Percentiles rank a stretch among this genome's conserved stretches.
Evolutionary conservation across 23 tunicate species (phyloP).

Genomic region (Trididemnum clinides): DNA sequence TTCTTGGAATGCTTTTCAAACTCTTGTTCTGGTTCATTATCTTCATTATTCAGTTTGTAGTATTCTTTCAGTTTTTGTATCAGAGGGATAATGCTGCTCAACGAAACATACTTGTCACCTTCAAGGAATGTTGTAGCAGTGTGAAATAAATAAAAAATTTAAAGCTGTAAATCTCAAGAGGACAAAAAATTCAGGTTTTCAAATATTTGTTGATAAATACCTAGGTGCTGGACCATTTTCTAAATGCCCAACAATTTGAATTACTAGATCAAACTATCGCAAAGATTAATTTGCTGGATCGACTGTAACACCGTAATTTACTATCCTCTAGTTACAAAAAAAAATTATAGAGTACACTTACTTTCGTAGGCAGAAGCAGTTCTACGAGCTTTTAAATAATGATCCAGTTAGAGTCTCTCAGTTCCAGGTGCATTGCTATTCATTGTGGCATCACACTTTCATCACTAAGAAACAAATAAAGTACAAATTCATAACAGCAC

Average conservation of each 20-base stretch:
- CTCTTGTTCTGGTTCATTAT: background rate
- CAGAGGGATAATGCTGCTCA: background rate
- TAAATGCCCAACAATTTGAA: no score
- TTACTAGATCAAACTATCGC: no score
- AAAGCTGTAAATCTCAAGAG: no score
- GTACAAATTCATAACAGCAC: background rate
- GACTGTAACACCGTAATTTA: no score
- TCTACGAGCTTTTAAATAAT: background rate
- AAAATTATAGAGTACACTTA: background rate
- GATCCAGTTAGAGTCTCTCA: slow-evolving; percentile 20
- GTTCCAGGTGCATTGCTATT: background rate
- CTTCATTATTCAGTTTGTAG: background rate
- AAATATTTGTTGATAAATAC: no score
- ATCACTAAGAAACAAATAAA: background rate
- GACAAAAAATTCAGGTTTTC: no score
- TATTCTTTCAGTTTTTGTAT: background rate
- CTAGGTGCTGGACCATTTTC: no score
- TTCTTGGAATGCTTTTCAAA: background rate
- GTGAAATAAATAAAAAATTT: no score
- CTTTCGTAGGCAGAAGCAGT: background rate
- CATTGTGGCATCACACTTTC: background rate
- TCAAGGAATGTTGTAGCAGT: background rate
- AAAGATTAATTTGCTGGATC: no score
- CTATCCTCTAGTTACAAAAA: no score
- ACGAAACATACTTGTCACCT: background rate